These are phyloP conservation scores for Picus viridis DNA, from an alignment of 2,797 vertebrate genomes.

Conservation along the genomic window DNA sequence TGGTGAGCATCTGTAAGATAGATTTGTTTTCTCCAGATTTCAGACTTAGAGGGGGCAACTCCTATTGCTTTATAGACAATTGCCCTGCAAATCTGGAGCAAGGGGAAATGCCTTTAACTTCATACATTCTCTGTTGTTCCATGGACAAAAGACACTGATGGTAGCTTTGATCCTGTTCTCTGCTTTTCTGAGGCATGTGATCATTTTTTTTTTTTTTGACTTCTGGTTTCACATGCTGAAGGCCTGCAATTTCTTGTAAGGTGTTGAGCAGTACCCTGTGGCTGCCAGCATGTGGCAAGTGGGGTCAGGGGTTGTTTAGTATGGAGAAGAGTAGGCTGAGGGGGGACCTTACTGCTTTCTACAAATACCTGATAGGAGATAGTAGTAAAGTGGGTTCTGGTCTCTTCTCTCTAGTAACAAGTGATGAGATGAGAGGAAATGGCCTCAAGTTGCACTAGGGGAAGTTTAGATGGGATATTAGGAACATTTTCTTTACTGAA, in stretches of 20 bases:
- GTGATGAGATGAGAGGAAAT: no score
- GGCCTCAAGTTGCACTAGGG: no score
- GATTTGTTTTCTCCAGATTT: not conserved
- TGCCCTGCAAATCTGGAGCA: not conserved
- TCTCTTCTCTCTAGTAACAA: no score
- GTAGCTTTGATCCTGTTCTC: not conserved
- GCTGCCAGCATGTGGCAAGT: rapidly evolving
- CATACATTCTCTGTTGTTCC: not conserved
- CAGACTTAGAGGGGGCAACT: not conserved
- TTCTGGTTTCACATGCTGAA: not conserved
- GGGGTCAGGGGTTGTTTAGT: no score
- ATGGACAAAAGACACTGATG: not conserved
- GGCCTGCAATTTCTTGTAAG: not conserved
- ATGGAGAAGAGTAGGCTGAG: no score
- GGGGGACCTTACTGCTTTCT: no score
- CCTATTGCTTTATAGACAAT: not conserved
- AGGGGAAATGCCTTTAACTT: not conserved
- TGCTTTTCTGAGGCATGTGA: not conserved
- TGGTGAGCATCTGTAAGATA: rapidly evolving
- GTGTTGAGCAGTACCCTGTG: not conserved
- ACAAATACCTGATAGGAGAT: no score
- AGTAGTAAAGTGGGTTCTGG: no score
- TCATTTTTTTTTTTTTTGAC: not conserved
- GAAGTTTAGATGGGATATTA: no score
- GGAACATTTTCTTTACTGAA: no score